Evolutionary conservation across 2,888 invertebrate genomes (phyloP).

Genomic region (Yponomeuta sedellus): DNA sequence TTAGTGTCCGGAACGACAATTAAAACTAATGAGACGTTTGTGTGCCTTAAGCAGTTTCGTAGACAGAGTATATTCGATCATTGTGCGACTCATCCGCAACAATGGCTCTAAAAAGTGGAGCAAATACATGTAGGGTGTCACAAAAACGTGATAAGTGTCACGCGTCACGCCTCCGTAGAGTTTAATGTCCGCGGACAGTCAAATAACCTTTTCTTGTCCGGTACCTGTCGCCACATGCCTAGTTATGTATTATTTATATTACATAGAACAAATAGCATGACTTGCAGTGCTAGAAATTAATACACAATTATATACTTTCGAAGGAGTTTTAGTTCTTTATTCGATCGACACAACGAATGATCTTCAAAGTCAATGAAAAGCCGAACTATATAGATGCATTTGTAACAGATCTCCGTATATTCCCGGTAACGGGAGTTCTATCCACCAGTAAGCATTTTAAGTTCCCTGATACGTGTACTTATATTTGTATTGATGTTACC

Average conservation of each 20-base stretch:
- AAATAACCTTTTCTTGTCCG: not conserved
- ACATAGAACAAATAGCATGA: not conserved
- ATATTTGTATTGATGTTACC: too few species aligned
- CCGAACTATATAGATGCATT: too few species aligned
- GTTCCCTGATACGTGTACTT: too few species aligned
- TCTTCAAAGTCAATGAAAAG: too few species aligned
- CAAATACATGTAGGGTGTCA: conserved; percentile 23
- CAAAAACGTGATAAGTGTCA: conserved; percentile 38
- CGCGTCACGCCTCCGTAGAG: conserved; percentile 38
- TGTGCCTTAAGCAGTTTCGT: not conserved
- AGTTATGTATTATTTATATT: not conserved
- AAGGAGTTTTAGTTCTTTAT: too few species aligned
- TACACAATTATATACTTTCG: too few species aligned
- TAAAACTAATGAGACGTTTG: not conserved
- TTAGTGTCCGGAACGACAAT: too few species aligned
- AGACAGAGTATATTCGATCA: not conserved
- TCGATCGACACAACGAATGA: too few species aligned
- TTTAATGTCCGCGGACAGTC: conserved; percentile 34
- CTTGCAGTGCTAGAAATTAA: not conserved
- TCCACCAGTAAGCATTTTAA: too few species aligned
- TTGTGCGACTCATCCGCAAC: conserved; percentile 19
- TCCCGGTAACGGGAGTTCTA: too few species aligned
- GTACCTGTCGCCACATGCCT: not conserved
- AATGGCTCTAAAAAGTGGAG: conserved; percentile 43
- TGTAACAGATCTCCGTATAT: too few species aligned